Percentiles rank a stretch among this genome's conserved stretches.
Conservation (phyloP, 2,113 vertebrate species). For the Bubo scandiacus region DNA sequence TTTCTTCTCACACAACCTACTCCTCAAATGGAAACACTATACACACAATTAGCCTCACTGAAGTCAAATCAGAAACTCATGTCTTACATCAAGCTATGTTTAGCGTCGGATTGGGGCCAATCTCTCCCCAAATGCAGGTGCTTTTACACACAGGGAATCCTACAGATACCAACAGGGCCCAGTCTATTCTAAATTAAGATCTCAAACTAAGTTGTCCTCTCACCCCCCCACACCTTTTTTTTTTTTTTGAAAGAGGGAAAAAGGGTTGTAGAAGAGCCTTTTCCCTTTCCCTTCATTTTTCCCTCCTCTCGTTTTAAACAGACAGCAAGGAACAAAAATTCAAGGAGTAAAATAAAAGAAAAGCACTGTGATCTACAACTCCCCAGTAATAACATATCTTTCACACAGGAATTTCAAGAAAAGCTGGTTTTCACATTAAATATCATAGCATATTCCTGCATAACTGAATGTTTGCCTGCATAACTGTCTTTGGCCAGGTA, state of each 20-base stretch:
- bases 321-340: background rate
- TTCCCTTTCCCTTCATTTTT: background rate
- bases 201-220: background rate
- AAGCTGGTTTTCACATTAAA: background rate
- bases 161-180: accelerated
- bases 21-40: background rate
- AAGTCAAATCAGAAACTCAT: background rate
- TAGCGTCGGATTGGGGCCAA: background rate
- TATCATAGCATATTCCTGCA: background rate
- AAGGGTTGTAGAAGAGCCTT: background rate
- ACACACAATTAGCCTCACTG: background rate
- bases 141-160: background rate
- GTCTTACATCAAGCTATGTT: background rate
- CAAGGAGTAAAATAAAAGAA: background rate
- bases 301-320: background rate
- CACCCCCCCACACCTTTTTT: accelerated
- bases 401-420: background rate
- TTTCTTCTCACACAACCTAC: background rate
- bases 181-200: background rate
- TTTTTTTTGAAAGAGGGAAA: background rate
- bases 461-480: background rate
- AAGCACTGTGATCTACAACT: background rate
- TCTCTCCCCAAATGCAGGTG: background rate
- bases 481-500: background rate
- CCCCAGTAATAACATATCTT: background rate